Evolutionary conservation across 2,888 invertebrate genomes (phyloP).

Genomic region (Caenorhabditis sp.): DNA sequence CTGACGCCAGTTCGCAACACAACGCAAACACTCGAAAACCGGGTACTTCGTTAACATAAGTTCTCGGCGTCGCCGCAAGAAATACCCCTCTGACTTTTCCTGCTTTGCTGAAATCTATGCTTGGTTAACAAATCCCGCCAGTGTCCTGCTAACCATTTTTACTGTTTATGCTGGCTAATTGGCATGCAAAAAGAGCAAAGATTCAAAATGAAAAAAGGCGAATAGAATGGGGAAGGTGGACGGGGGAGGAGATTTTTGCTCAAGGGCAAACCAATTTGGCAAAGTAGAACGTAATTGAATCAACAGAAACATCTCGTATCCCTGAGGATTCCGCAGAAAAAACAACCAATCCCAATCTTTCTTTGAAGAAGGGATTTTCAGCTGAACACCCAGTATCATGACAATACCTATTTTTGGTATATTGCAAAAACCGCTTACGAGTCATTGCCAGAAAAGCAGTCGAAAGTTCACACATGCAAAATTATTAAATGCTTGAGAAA

Average conservation of each 20-base stretch:
- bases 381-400: background rate
- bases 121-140: background rate
- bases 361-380: background rate
- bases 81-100: background rate
- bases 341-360: background rate
- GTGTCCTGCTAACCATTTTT: background rate
- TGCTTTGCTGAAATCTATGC: constrained; percentile 2
- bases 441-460: too few species aligned
- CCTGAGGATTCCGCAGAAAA: constrained; percentile 4
- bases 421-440: too few species aligned
- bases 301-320: constrained; percentile 25
- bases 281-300: constrained; percentile 41
- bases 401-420: too few species aligned
- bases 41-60: constrained; percentile 47
- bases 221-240: constrained; percentile 26
- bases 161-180: constrained; percentile 1
- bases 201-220: background rate
- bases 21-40: constrained; percentile 52
- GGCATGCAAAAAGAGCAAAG: constrained; percentile 5
- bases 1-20: constrained; percentile 49
- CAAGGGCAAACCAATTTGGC: constrained; percentile 52
- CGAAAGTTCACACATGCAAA: background rate
- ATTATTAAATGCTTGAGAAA: background rate
- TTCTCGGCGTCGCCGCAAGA: constrained; percentile 16
- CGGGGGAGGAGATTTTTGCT: constrained; percentile 43